These are phyloP conservation scores for Agelastica alni DNA, from an alignment of 2,888 invertebrate genomes.

Conservation along the genomic window DNA sequence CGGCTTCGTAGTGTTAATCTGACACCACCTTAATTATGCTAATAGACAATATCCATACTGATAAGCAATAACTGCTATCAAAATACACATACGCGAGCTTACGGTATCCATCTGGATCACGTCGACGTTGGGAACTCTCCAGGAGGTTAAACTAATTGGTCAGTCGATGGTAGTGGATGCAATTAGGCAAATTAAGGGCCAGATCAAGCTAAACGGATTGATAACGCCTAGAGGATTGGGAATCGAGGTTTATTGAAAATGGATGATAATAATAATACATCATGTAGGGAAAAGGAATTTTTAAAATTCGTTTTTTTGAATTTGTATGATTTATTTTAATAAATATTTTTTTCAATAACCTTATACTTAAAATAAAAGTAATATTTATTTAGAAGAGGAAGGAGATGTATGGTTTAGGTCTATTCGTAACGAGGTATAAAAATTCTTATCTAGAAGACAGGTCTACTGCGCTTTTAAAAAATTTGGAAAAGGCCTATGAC, in stretches of 20 bases:
- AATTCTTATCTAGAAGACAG: too few species aligned
- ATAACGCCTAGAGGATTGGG: background rate
- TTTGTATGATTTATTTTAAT: too few species aligned
- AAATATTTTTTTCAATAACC: too few species aligned
- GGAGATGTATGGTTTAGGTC: too few species aligned
- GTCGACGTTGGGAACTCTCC: background rate
- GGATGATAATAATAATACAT: background rate
- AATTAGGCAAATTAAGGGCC: constrained; percentile 9
- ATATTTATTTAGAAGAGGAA: too few species aligned
- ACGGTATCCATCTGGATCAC: constrained; percentile 5
- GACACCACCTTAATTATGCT: constrained; percentile 21
- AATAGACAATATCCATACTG: constrained; percentile 18
- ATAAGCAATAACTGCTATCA: constrained; percentile 24
- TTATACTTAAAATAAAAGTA: too few species aligned
- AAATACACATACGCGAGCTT: constrained; percentile 1
- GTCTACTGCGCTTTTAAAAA: too few species aligned
- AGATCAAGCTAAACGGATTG: background rate
- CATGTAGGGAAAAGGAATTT: too few species aligned
- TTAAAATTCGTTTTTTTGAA: too few species aligned
- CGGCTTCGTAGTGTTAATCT: constrained; percentile 13
- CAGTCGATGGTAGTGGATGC: constrained; percentile 4
- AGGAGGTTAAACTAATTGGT: constrained; percentile 13
- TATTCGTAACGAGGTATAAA: too few species aligned
- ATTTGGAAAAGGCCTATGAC: too few species aligned
- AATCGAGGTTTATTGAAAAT: background rate